Evolutionary conservation across 35 echinoderm and acorn worm species (phyloP), one percentile per base, ranked within the genome.

Genomic region (Anneissia japonica): DNA sequence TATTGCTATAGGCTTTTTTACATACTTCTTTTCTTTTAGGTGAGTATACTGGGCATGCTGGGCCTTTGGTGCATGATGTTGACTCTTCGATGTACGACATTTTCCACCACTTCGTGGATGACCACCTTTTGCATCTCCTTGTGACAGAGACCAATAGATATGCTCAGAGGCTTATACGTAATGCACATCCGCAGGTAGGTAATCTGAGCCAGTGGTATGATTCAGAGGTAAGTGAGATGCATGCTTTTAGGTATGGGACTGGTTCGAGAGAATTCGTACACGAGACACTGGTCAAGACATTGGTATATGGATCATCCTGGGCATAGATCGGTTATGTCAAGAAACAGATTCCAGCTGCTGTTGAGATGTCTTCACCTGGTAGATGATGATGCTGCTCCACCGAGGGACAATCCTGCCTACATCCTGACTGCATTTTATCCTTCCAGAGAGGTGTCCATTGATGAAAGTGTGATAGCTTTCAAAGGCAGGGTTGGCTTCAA

Each of bases 391-490:
- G 46, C 36, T 64, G 83, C 55, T 84, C 83, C 81, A 83, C 37
- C 30, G 7, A 45, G 81, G 38, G 81, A 84, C 46, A 72, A 35
- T 72, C 6, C 35, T 23, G 55, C 36, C 35, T 72, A 84, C 36
- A 35, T 84, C 10, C 33, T 26, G n/a, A 17, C 46, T 73, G 72
- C 84, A 19, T 75, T 29, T 73, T 85, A 85, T 73, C 86, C 77
- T n/a, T 31, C 43, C 31, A 72, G 40, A 56, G 43, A 88, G 35
- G 0, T 88, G 35, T 41, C 77, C 36, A 51, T 88, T 9, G 86
- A 88, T 82, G 79, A 88, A 39, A 81, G 76, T 9, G 73, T 88
- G 38, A 88, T 88, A 37, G 77, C 76, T 23, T 88, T 80, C 86
- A 80, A 81, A 56, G 86, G 86, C 46, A 55, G 77, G 31, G 33